A percentile compares a stretch with the other conserved stretches of the same genome.
Evolutionary conservation across 2,797 vertebrate species (phyloP).

Genomic region (Spinibarbus caldwelli): DNA sequence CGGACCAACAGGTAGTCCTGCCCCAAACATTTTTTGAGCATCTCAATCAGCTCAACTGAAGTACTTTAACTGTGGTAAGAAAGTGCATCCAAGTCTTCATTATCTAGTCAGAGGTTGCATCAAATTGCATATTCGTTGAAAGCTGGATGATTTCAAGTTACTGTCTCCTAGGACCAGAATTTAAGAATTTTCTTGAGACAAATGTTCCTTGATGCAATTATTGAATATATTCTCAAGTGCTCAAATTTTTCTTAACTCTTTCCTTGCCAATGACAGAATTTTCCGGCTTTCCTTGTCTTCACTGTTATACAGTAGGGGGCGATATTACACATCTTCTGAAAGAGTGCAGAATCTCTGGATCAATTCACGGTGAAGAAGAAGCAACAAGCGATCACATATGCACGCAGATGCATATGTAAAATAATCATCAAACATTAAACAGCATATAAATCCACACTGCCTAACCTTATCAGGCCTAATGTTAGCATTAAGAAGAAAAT

Average conservation of each 20-base stretch:
- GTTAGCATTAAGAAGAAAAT: neutral
- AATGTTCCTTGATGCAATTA: neutral
- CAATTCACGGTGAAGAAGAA: neutral
- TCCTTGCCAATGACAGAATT: neutral
- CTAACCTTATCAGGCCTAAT: neutral
- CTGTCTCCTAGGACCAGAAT: neutral
- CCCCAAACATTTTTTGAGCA: neutral
- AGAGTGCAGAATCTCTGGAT: neutral
- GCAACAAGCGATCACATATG: neutral
- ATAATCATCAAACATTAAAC: neutral
- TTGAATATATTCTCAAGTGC: neutral
- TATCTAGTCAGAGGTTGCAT: neutral
- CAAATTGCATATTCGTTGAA: neutral
- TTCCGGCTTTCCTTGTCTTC: neutral
- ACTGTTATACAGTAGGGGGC: neutral
- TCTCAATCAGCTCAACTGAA: neutral
- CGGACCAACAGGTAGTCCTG: neutral
- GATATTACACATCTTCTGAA: neutral
- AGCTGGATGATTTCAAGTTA: neutral
- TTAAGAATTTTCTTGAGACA: neutral
- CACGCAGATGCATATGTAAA: neutral
- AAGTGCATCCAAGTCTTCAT: neutral
- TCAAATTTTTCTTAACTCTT: neutral
- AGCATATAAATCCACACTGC: neutral
- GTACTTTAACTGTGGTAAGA: neutral